Percentiles rank a stretch among this genome's conserved stretches.
These are phyloP conservation scores for Orthonevra nobilis DNA, from an alignment of 2,888 invertebrate species.

Conservation along the genomic window DNA sequence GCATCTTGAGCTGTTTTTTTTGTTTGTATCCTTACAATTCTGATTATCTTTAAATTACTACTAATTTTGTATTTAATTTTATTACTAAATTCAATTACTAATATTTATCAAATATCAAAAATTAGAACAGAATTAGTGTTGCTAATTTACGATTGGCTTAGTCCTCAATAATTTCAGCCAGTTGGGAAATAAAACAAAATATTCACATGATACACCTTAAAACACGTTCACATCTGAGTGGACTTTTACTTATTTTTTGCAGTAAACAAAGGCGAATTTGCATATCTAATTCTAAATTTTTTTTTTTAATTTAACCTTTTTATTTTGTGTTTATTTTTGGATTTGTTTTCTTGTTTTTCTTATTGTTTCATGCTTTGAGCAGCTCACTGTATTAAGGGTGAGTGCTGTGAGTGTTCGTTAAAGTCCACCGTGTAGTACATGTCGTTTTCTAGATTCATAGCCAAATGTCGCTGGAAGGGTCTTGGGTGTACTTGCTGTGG, in stretches of 20 bases:
- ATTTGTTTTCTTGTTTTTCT: slow-evolving; percentile 52
- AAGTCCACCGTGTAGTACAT: slow-evolving; percentile 90
- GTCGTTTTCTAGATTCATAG: slow-evolving; percentile 85
- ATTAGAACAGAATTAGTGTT: slow-evolving; percentile 65
- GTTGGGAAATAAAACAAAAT: slow-evolving; percentile 15
- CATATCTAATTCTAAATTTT: slow-evolving; percentile 51
- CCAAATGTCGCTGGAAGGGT: slow-evolving; percentile 81
- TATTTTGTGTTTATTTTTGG: slow-evolving; percentile 1
- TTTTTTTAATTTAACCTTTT: slow-evolving; percentile 16
- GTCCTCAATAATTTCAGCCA: slow-evolving; percentile 19
- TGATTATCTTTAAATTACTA: slow-evolving; percentile 65
- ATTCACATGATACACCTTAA: slow-evolving; percentile 38
- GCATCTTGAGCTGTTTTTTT: slow-evolving; percentile 52
- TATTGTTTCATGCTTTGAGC: slow-evolving; percentile 32
- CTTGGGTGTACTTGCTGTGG: slow-evolving; percentile 76
- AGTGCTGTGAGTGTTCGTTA: slow-evolving; percentile 86
- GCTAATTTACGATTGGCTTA: slow-evolving; percentile 57
- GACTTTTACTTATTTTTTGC: slow-evolving; percentile 44
- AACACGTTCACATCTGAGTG: slow-evolving; percentile 17
- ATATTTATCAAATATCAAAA: slow-evolving; percentile 65
- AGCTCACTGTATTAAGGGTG: slow-evolving; percentile 86
- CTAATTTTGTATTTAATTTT: slow-evolving; percentile 38
- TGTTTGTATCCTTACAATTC: slow-evolving; percentile 56
- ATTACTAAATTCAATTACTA: slow-evolving; percentile 41
- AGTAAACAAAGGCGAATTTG: slow-evolving; percentile 68